Conservation (phyloP, 2,888 invertebrate species). For the Biston betularia region DNA sequence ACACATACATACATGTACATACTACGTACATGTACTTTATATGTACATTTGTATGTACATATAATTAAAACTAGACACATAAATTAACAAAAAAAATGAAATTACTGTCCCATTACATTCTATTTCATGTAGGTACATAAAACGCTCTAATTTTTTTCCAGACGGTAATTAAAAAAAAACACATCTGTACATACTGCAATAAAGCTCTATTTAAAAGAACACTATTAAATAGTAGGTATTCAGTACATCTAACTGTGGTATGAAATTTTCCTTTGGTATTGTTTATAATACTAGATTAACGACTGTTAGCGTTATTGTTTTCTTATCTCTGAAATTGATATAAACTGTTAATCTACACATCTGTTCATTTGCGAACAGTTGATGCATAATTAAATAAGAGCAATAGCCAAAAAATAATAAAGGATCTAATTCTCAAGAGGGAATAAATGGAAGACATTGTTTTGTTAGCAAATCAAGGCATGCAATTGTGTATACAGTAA, state of each 20-base stretch:
- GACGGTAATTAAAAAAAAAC: too few species aligned
- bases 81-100: neutral
- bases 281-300: neutral
- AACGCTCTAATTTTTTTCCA: too few species aligned
- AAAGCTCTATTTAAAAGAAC: too few species aligned
- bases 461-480: neutral
- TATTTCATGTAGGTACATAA: too few species aligned
- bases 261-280: neutral
- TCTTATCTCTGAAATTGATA: constrained; percentile 2
- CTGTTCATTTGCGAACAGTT: neutral
- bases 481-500: neutral
- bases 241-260: neutral
- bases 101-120: neutral
- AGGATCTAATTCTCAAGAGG: neutral
- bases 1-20: too few species aligned
- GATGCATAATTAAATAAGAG: neutral
- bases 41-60: too few species aligned
- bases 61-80: neutral
- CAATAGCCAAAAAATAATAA: neutral
- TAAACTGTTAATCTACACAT: neutral
- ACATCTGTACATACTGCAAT: too few species aligned
- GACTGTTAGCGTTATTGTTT: neutral
- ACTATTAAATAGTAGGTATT: neutral
- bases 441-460: too few species aligned
- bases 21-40: too few species aligned